Conservation (phyloP, 92 coral and sea anemone genomes). For the Siderastrea siderea region DNA sequence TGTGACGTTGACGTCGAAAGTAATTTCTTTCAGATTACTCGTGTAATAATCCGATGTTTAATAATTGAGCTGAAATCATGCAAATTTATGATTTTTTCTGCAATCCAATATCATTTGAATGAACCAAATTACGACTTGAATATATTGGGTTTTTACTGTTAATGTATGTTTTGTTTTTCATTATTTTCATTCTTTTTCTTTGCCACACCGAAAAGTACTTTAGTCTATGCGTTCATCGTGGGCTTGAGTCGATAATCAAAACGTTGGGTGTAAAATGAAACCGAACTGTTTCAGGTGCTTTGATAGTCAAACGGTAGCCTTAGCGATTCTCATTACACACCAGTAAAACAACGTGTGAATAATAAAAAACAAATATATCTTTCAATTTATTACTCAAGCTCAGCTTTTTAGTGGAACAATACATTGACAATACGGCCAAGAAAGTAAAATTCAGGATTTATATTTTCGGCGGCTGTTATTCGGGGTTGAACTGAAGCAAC, state of each 20-base stretch:
- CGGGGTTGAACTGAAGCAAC: constrained; percentile 4
- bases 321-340: background rate
- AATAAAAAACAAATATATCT: background rate
- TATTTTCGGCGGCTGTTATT: background rate
- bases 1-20: no score
- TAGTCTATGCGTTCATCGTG: no score
- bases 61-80: background rate
- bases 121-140: background rate
- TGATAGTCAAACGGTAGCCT: background rate
- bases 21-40: no score
- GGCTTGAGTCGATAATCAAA: no score
- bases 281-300: background rate
- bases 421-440: background rate
- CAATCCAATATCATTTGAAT: background rate
- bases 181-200: no score
- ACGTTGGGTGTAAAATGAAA: background rate
- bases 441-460: background rate
- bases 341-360: background rate
- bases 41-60: no score
- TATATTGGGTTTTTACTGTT: background rate
- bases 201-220: background rate
- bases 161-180: background rate
- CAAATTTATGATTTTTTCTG: background rate
- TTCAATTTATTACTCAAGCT: background rate
- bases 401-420: background rate